phyloP scores from a whole-genome alignment of 2,888 invertebrate species.

The Reticulitermes lucifugus region DNA sequence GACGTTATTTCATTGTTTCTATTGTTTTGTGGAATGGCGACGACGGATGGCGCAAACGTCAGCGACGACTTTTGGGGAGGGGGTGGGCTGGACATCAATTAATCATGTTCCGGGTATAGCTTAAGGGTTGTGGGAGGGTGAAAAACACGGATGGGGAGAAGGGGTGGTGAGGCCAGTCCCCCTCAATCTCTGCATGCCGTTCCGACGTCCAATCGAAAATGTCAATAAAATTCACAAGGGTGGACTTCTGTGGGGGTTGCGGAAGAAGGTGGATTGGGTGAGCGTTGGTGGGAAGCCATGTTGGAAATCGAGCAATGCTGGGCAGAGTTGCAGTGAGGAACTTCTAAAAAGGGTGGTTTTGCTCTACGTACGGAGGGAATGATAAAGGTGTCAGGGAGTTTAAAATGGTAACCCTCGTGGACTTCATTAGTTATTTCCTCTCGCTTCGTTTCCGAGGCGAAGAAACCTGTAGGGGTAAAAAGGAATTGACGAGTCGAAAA shows the following conservation, averaged over 20 bases:
- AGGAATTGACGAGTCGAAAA: background rate
- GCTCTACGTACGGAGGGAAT: background rate
- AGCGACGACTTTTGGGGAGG: background rate
- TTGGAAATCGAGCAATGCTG: conserved; percentile 41
- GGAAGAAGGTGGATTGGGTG: conserved; percentile 18
- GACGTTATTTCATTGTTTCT: conserved; percentile 36
- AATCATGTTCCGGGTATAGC: conserved; percentile 44
- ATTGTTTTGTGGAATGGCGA: conserved; percentile 45
- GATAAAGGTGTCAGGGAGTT: conserved; percentile 14
- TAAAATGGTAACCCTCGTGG: conserved; percentile 33
- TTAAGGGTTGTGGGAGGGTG: conserved; percentile 31
- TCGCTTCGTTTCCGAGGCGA: background rate
- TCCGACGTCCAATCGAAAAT: conserved; percentile 47
- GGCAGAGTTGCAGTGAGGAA: conserved; percentile 43
- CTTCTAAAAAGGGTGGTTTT: conserved; percentile 42
- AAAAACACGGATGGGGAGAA: conserved; percentile 12
- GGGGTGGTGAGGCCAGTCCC: conserved; percentile 25
- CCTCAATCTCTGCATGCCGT: conserved; percentile 46
- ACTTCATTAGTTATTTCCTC: conserved; percentile 46
- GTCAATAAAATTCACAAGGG: conserved; percentile 48
- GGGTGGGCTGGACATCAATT: conserved; percentile 49
- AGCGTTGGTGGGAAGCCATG: conserved; percentile 41
- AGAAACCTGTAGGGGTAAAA: background rate
- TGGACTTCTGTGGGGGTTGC: conserved; percentile 35
- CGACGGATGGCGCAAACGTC: conserved; percentile 36